A percentile compares a stretch with the other conserved stretches of the same genome.
Conservation (phyloP, 2,797 vertebrate species). For the Phylloscopus collybita region DNA sequence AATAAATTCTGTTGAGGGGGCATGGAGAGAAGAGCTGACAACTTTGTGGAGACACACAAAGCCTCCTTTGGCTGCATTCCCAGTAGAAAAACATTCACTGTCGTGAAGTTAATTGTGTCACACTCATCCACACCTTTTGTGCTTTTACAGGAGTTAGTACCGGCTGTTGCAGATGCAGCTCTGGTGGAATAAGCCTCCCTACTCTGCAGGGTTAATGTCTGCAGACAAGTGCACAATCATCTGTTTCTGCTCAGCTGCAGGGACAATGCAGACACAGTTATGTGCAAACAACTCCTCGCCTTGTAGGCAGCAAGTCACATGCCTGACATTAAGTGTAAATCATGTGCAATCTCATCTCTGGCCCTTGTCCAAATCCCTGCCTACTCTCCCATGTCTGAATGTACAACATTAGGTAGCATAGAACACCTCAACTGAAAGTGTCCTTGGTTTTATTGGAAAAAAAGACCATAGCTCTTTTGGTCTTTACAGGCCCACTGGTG, state of each 20-base stretch:
- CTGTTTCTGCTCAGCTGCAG: constrained; percentile 22
- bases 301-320: constrained; percentile 45
- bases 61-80: neutral
- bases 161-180: neutral
- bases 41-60: neutral
- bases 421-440: neutral
- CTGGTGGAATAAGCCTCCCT: neutral
- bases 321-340: neutral
- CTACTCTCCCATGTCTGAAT: neutral
- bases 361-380: neutral
- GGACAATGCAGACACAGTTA: constrained; percentile 33
- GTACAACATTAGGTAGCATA: neutral
- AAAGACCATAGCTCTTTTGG: neutral
- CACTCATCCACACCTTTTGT: neutral
- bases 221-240: constrained; percentile 7
- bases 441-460: neutral
- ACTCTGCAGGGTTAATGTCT: neutral
- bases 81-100: neutral
- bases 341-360: constrained; percentile 42
- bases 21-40: neutral
- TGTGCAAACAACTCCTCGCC: constrained; percentile 14
- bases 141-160: neutral
- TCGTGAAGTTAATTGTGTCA: neutral
- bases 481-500: neutral
- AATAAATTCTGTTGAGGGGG: neutral